Base-by-base conservation (phyloP, 53 echinoderm and acorn worm genomes). In the Echinometra lucunter region DNA sequence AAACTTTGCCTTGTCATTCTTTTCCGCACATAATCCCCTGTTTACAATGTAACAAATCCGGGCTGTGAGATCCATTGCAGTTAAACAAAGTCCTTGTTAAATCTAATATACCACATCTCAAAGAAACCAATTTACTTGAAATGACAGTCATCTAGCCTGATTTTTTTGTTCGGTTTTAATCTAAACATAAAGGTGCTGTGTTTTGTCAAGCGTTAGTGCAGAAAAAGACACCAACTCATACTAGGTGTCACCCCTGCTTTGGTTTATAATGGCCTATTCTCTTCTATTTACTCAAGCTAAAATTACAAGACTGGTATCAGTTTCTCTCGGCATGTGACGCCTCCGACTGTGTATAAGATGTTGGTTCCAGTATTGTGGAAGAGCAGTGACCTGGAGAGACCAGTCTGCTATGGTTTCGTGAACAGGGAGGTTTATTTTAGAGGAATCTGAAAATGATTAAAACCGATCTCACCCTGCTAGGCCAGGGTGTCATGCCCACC, bases 41-140 rank as follows among this genome's bases (percentile, higher is more conserved):
- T 89, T 89, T 89, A 89, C 89, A 58, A 89, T 58, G 89, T 89
- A 58, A 89, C 21, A 89, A 21, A 58, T 89, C 60, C 63, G 16
- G 8, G 6, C 57, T 12, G 37, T 37, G 40, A 5, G 60, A 60
- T 89, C 89, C 55, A 57, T 89, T 89, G 60, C 60, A 60, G 35
- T 40, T 40, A 89, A 60, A 89, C 89, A 89, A 89, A 89, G 35
- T 60, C 60, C 37, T 37, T 19, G 89, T 89, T 89, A 89, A 89
- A 89, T 89, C 37, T 89, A 58, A 58, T 89, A 89, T 60, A 21
- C 40, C 58, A 89, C 35, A 60, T 89, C 60, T 57, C 0, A 89
- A 89, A 60, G 89, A 89, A 89, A 89, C 21, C 89, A 89, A 89
- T 89, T 89, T 89, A 60, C 89, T 89, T 60, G 28, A 89, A 89